Conservation (phyloP, 2,797 vertebrate species). For the Amazonetta brasiliensis region DNA sequence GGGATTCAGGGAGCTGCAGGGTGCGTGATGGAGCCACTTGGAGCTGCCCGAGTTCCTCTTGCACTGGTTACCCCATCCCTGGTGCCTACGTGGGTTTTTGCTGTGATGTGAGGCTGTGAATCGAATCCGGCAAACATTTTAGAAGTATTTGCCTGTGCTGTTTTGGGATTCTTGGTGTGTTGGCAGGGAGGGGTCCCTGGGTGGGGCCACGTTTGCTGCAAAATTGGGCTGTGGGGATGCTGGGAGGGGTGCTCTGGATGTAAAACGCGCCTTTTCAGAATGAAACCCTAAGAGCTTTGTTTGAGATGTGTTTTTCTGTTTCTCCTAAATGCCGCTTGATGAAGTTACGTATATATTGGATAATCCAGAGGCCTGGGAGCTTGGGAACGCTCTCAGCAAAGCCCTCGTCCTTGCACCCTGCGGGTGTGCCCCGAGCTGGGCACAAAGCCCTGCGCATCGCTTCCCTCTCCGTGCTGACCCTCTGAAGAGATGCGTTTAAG, state of each 20-base stretch:
- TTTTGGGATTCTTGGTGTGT: not conserved
- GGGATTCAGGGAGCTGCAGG: not conserved
- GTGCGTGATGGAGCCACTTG: rapidly evolving
- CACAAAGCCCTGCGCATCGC: not conserved
- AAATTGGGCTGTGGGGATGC: not conserved
- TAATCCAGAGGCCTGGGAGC: not conserved
- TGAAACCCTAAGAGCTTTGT: not conserved
- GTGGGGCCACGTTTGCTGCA: not conserved
- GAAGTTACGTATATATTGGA: not conserved
- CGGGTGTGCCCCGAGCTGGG: not conserved
- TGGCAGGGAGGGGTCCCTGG: not conserved
- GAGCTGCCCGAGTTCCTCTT: not conserved
- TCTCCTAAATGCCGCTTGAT: not conserved
- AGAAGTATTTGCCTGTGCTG: rapidly evolving
- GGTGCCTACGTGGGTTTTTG: not conserved
- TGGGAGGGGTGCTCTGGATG: not conserved
- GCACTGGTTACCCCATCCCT: rapidly evolving
- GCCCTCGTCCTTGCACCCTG: not conserved
- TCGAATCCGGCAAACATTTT: rapidly evolving
- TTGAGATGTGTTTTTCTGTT: not conserved
- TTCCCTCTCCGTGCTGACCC: not conserved
- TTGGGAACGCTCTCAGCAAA: not conserved
- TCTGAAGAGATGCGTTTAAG: not conserved
- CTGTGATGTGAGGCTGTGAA: not conserved
- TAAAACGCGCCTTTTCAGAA: not conserved